Evolutionary conservation across 1,140 invertebrate genomes (phyloP), one percentile per base, ranked within the genome.

Genomic region (Eciton burchellii): DNA sequence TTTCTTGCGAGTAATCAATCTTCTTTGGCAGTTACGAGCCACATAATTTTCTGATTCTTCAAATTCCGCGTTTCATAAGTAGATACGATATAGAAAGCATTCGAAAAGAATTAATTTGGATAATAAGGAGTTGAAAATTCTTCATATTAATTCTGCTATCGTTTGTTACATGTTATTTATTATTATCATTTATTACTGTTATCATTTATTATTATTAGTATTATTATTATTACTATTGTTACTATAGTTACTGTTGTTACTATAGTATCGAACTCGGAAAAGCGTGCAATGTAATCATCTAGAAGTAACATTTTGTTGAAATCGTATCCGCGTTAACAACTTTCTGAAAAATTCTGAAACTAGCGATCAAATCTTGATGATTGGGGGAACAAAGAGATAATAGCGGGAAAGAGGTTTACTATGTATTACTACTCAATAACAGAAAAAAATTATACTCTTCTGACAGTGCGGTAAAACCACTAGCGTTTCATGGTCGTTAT

Each of bases 351-450:
- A 29, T 77, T 77, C 62, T 66, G 62, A 56, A 77, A 19, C 54
- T 16, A 47, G 68, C 45, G 49, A 77, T 26, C 35, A 35, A 68
- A 70, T 56, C 24, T 70, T 70, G 12, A 70, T 16, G 47, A 77
- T 68, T 45, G 52, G 63, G 73, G 73, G 29, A 76, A 65, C 73
- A 65, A 73, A 16, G 16, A 21, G 54, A 76, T 12, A 21, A 16
- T 6, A 6, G 35, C 2, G 35, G 49, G 19, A 45, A 79, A 19
- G 24, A 79, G 70, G n/a, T 79, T 79, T 79, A 79, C 49, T 57
- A 68, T 79, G 35, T 68, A 79, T 79, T 79, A 79, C 47, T 79
- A 79, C 47, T 79, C 49, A 68, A 79, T 79, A 79, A 63, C 49
- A 29, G 12, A 68, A 68, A 56, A 77, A 76, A 73, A 76, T 68